A percentile compares a stretch with the other conserved stretches of the same genome.
These are phyloP conservation scores for Girardia tigrina DNA, from an alignment of 2,888 invertebrate species.

Conservation along the genomic window DNA sequence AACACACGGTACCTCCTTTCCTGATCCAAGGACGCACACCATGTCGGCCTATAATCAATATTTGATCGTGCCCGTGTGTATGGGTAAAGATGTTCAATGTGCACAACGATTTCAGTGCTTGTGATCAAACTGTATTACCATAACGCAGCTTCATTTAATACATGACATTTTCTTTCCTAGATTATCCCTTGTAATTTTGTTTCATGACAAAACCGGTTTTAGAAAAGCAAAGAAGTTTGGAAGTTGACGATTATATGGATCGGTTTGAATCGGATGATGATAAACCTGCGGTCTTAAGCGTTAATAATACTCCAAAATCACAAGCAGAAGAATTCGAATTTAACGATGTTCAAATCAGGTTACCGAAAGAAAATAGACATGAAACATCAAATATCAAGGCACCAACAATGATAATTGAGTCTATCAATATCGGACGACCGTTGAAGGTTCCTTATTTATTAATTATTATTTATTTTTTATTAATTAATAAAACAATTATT, in stretches of 20 bases:
- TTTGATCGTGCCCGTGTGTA: no score
- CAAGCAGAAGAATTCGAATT: no score
- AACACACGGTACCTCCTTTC: no score
- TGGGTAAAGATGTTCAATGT: no score
- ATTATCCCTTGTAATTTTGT: no score
- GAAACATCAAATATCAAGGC: background rate
- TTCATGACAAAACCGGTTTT: background rate
- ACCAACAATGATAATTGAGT: background rate
- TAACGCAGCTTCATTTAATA: no score
- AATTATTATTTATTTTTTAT: background rate
- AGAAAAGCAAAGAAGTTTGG: background rate
- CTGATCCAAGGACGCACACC: no score
- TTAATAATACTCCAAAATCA: no score
- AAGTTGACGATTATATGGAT: background rate
- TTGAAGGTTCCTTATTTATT: background rate
- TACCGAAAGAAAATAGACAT: background rate
- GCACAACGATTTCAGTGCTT: no score
- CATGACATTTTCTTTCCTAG: background rate
- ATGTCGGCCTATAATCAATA: no score
- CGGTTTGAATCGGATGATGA: background rate
- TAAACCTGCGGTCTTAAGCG: background rate
- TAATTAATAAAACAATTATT: no score
- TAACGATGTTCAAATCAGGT: background rate
- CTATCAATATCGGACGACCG: background rate
- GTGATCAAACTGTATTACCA: no score